phyloP scores from a whole-genome alignment of 1,140 invertebrate genomes.

The Leptoteleia sp. region DNA sequence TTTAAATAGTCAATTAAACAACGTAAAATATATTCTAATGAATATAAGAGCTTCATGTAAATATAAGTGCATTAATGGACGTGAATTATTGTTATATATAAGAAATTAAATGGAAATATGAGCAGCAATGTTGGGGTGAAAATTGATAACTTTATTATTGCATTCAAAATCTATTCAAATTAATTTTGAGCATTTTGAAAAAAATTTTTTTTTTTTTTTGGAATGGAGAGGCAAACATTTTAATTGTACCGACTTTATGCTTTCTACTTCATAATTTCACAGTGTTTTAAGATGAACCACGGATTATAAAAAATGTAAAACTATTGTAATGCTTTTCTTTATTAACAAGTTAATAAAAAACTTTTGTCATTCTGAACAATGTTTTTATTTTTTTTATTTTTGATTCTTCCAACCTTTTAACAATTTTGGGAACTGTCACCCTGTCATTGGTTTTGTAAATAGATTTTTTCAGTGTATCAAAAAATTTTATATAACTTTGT shows the following conservation, averaged over 20 bases:
- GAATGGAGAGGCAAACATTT: not conserved
- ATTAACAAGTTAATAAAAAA: constrained; percentile 38
- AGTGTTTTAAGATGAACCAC: constrained; percentile 18
- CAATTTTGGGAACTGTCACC: constrained; percentile 19
- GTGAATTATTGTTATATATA: constrained; percentile 44
- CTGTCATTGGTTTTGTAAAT: constrained; percentile 54
- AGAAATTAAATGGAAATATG: constrained; percentile 6
- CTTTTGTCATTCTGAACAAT: not conserved
- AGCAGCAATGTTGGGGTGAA: constrained; percentile 32
- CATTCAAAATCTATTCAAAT: not conserved
- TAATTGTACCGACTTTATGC: constrained; percentile 7
- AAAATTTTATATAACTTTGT: constrained; percentile 33
- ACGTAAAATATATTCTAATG: too few relatives aligned
- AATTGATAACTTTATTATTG: not conserved
- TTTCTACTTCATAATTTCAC: constrained; percentile 23
- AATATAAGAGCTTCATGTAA: constrained; percentile 13
- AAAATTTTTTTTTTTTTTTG: too few relatives aligned
- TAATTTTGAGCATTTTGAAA: not conserved
- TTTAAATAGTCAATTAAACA: too few relatives aligned
- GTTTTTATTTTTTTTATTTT: constrained; percentile 9
- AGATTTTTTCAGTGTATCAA: constrained; percentile 39
- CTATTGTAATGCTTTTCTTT: constrained; percentile 33
- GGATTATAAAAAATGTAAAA: constrained; percentile 13
- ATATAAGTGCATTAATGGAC: constrained; percentile 5
- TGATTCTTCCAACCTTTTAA: constrained; percentile 6